These are phyloP conservation scores for Glaucomys volans DNA, from an alignment of 2,113 vertebrate genomes.

Conservation along the genomic window DNA sequence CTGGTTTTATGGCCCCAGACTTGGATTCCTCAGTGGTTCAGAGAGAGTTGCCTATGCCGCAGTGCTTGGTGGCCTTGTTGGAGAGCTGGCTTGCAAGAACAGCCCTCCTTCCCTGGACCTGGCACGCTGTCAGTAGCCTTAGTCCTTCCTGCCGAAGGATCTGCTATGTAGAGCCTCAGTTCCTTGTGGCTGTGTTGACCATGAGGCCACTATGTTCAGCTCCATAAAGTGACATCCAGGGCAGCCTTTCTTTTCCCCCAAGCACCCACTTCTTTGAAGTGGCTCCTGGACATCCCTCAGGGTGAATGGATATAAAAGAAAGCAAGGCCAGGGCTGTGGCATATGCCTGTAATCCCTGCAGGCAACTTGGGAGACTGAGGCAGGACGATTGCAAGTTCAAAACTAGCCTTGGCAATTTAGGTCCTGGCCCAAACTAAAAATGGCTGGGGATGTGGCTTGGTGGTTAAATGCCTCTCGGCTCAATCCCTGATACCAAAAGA, in stretches of 20 bases:
- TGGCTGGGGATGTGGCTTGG: no score
- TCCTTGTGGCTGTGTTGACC: background rate
- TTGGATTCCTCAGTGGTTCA: background rate
- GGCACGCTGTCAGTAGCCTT: background rate
- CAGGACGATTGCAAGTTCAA: no score
- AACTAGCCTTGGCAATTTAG: no score
- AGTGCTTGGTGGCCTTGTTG: background rate
- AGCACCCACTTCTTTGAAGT: background rate
- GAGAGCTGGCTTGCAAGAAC: background rate
- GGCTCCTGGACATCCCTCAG: background rate
- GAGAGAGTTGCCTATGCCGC: fast-evolving
- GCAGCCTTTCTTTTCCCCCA: background rate
- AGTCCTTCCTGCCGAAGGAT: background rate
- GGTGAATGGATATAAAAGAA: background rate
- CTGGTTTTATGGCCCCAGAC: background rate
- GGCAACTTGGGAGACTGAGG: no score
- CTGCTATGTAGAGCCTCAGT: background rate
- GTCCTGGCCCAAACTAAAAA: no score
- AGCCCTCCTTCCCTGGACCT: background rate
- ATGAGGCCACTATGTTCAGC: background rate
- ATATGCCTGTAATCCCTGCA: no score
- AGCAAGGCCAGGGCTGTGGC: background rate
- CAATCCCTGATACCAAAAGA: no score
- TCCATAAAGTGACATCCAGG: background rate
- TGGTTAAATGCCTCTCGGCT: no score